Percentiles rank a stretch among this genome's conserved stretches.
Conservation (phyloP, 2,113 vertebrate species). For the Erythrolamprus reginae region DNA sequence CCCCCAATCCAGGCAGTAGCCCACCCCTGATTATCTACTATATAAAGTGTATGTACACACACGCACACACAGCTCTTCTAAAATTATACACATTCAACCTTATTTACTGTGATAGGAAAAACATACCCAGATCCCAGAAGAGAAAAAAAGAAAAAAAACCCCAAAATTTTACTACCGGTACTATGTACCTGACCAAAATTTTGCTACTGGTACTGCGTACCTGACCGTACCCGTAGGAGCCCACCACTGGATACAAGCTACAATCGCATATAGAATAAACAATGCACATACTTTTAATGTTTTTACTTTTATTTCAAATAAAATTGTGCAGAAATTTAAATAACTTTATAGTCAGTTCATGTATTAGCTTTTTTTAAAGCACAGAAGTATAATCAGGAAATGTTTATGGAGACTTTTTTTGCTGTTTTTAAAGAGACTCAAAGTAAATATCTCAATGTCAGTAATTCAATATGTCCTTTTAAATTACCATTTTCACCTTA, state of each 20-base stretch:
- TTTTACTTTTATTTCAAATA: constrained; percentile 11
- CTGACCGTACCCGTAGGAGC: too few relatives aligned
- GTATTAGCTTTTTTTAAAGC: neutral
- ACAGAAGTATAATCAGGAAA: neutral
- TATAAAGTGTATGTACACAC: too few relatives aligned
- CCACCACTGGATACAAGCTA: neutral
- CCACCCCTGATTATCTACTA: too few relatives aligned
- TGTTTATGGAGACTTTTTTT: neutral
- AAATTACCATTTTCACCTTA: neutral
- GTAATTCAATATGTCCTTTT: neutral
- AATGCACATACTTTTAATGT: neutral
- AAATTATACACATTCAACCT: too few relatives aligned
- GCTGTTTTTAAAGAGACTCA: neutral
- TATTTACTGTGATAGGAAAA: too few relatives aligned
- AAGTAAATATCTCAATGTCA: neutral
- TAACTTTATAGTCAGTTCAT: neutral
- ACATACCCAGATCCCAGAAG: too few relatives aligned
- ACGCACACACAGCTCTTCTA: too few relatives aligned
- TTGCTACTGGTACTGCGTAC: too few relatives aligned
- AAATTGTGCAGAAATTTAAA: neutral
- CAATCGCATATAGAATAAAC: accelerated
- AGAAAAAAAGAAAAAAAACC: too few relatives aligned
- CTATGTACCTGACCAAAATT: too few relatives aligned
- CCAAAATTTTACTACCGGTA: too few relatives aligned
- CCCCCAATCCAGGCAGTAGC: too few relatives aligned